Percentiles rank a stretch among this genome's conserved stretches.
Conservation (phyloP, 2,113 vertebrate genomes). For the Bolborhynchus lineola region DNA sequence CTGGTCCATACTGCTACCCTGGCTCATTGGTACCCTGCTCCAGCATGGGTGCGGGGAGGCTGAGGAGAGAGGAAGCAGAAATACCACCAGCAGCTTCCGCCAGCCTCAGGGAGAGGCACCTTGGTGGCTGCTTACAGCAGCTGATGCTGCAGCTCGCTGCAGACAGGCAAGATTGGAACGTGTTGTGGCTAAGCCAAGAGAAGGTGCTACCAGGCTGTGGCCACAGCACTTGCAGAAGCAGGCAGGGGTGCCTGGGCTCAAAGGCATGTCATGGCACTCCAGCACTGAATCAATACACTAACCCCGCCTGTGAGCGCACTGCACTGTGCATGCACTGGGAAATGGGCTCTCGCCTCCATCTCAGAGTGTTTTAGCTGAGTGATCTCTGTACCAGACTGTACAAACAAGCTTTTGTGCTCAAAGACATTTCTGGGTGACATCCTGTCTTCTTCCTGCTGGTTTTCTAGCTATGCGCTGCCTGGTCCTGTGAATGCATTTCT, state of each 20-base stretch:
- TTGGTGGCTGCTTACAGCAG: not conserved
- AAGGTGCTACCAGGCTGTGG: not conserved
- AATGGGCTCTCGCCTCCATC: not conserved
- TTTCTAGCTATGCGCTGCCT: not conserved
- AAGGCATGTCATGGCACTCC: not conserved
- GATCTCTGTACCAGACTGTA: not conserved
- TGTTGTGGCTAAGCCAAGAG: not conserved
- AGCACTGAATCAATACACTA: accelerated
- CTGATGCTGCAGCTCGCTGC: not conserved
- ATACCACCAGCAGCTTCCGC: not conserved
- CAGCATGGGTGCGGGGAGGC: not conserved
- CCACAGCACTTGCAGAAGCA: not conserved
- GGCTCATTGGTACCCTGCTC: not conserved
- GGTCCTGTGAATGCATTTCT: not conserved
- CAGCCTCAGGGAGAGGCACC: not conserved
- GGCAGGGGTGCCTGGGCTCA: not conserved
- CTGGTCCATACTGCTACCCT: not conserved
- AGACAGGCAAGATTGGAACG: not conserved
- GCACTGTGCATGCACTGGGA: not conserved
- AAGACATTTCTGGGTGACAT: not conserved
- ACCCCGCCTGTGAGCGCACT: not conserved
- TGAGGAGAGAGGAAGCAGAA: not conserved
- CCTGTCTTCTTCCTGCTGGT: not conserved
- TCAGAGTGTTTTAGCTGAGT: not conserved
- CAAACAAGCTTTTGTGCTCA: not conserved